Base-by-base conservation (phyloP, 2,888 invertebrate genomes). In the Strigamia maritima region DNA sequence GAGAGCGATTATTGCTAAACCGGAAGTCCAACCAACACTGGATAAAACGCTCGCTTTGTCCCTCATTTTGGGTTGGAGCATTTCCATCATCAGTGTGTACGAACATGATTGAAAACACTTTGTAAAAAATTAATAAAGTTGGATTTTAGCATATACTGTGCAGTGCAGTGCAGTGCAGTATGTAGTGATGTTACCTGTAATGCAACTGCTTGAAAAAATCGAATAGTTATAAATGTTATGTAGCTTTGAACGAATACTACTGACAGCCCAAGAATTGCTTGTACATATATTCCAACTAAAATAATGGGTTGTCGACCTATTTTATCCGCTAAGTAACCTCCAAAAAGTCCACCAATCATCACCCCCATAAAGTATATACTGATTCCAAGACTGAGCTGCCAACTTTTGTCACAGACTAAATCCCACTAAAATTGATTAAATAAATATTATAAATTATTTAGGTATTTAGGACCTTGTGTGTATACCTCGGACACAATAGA, bases 51-150 rank as follows among this genome's bases (percentile, higher is more conserved):
- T 88, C 1, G 87, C 87, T 77, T 86, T 83, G 14, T 88, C 87
- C 10, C 89, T 86, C 77, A 85, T 85, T 65, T 84, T 85, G 8
- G 86, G 85, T 4, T 87, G 86, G 79, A 87, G 88, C n/a, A 88
- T 83, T 82, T 89, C 89, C 84, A 89, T 84, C 49, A 87, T 86
- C 49, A 89, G 83, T 7, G 88, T 86, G 81, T 87, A 89, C 0
- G 87, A 49, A 19, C 49, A 49, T n/a, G 49, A 19, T 16, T 49
- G 49, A n/a, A 49, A 19, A 19, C n/a, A n/a, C 49, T 49, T 14
- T 40, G 4, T 4, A 7, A 10, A 65, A 65, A 28, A 3, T 10
- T 3, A 49, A 49, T 14, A 49, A 2, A 2, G 3, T n/a, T n/a
- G 8, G n/a, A 14, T 10, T n/a, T 49, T 49, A 14, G n/a, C 2